A percentile compares a stretch with the other conserved stretches of the same genome.
Evolutionary conservation across 2,113 vertebrate genomes (phyloP).

Genomic region (Chaenogobius annularis): DNA sequence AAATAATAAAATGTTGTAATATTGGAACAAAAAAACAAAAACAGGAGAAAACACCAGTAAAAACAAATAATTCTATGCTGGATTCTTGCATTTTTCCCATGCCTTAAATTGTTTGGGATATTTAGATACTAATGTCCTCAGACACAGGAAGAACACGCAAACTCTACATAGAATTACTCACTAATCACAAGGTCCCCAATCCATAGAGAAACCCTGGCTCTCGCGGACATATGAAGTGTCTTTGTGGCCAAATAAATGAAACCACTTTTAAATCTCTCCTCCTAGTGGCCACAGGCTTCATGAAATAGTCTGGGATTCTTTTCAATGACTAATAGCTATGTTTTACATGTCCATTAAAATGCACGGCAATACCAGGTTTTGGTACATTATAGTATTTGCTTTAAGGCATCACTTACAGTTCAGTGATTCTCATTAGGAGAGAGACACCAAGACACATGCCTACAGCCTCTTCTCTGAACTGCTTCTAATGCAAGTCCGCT

Average conservation of each 20-base stretch:
- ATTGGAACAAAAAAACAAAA: too few species aligned
- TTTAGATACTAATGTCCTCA: background rate
- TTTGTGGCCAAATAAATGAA: slow-evolving; percentile 6
- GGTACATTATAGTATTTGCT: slow-evolving; percentile 3
- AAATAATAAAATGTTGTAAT: too few species aligned
- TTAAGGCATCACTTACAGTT: slow-evolving; percentile 7
- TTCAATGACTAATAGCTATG: background rate
- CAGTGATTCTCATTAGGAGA: slow-evolving; percentile 8
- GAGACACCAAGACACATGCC: slow-evolving; percentile 7
- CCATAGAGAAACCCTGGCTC: slow-evolving; percentile 29
- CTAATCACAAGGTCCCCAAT: too few species aligned
- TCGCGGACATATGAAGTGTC: slow-evolving; percentile 53
- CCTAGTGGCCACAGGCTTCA: background rate
- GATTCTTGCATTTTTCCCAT: background rate
- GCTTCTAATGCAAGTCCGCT: slow-evolving; percentile 1
- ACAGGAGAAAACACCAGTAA: too few species aligned
- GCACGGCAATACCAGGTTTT: background rate
- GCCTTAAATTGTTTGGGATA: background rate
- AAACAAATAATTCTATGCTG: too few species aligned
- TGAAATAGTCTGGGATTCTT: background rate
- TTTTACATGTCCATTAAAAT: slow-evolving; percentile 9
- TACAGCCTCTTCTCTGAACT: slow-evolving; percentile 2
- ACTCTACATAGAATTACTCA: background rate
- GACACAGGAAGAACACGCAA: background rate
- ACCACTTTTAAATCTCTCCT: background rate